Percentiles rank a stretch among this genome's conserved stretches.
These are phyloP conservation scores for Microctenopoma stevenorrisi DNA, from an alignment of 2,797 vertebrate genomes.

Conservation along the genomic window DNA sequence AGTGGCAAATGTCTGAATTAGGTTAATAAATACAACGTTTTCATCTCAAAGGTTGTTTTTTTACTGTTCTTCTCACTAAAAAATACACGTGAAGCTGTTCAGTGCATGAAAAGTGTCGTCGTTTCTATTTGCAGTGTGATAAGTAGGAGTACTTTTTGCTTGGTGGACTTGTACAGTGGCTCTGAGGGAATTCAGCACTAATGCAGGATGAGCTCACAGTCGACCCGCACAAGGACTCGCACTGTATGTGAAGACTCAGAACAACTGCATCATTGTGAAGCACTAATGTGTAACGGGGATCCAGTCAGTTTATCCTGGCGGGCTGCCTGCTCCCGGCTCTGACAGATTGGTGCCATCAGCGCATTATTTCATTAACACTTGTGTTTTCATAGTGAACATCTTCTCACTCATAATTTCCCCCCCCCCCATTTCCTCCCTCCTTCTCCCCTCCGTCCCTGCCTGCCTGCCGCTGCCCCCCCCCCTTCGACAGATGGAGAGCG, in stretches of 20 bases:
- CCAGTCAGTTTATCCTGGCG: conserved; percentile 53
- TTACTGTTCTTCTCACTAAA: no score
- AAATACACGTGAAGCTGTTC: no score
- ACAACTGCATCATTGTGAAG: conserved; percentile 51
- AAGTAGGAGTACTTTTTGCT: no score
- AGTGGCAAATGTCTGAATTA: background rate
- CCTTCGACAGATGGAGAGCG: conserved; percentile 90
- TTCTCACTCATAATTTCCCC: conserved; percentile 62
- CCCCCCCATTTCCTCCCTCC: background rate
- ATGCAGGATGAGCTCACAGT: conserved; percentile 14
- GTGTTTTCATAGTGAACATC: conserved; percentile 70
- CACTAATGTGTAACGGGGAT: conserved; percentile 48
- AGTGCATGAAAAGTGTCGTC: background rate
- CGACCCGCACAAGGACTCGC: conserved; percentile 31
- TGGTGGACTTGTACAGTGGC: conserved; percentile 9
- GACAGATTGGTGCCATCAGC: conserved; percentile 69
- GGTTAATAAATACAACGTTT: background rate
- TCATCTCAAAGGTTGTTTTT: no score
- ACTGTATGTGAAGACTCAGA: conserved; percentile 31
- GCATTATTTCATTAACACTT: conserved; percentile 69
- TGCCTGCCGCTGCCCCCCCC: conserved; percentile 2
- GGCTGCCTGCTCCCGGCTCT: conserved; percentile 43
- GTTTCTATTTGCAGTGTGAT: no score
- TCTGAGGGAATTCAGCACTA: conserved; percentile 5
- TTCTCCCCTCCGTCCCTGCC: background rate